Evolutionary conservation across 2,797 vertebrate species (phyloP), one percentile per base, ranked within the genome.

Genomic region (Otolemur crassicaudatus): DNA sequence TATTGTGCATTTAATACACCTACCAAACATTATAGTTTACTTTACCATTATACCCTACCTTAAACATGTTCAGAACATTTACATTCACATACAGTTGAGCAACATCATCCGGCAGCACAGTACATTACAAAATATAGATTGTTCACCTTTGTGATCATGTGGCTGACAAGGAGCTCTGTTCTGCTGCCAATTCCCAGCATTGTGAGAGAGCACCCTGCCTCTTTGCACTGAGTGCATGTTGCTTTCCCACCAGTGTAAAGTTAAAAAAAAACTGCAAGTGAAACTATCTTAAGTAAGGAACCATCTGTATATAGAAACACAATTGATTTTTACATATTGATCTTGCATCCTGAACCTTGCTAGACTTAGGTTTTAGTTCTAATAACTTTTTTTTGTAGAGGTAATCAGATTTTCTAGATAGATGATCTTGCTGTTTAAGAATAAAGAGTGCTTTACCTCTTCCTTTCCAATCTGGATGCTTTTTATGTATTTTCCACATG

Each of bases 341-440:
- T 31, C n/a, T 34, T 65, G 5, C 70, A 63, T 90, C 37, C 14
- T 77, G 29, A 53, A 61, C 3, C 49, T 89, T 63, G 22, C 13
- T 90, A 81, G 86, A 29, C 37, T 69, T 80, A 19, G 12, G 12
- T 85, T 94, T 92, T 89, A 92, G 53, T 81, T 91, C 46, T 79
- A 73, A 56, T 56, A 75, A 29, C 8, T 25, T 67, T 63, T 80
- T 80, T 80, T 79, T 67, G 9, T 79, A 61, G 5, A 80, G 67
- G 1, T 8, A 91, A 61, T 73, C 46, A n/a, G 49, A 80, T 84
- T 90, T 93, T 91, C 53, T 82, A 72, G 8, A 53, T 29, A 69
- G n/a, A 91, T 11, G 1, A 80, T 85, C 22, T 80, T 22, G 5
- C 56, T 92, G 56, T 76, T 34, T 40, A 79, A 94, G 79, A 84